Percentiles rank a stretch among this genome's conserved stretches.
Evolutionary conservation across 2,113 vertebrate genomes (phyloP).

Genomic region (Misgurnus anguillicaudatus): DNA sequence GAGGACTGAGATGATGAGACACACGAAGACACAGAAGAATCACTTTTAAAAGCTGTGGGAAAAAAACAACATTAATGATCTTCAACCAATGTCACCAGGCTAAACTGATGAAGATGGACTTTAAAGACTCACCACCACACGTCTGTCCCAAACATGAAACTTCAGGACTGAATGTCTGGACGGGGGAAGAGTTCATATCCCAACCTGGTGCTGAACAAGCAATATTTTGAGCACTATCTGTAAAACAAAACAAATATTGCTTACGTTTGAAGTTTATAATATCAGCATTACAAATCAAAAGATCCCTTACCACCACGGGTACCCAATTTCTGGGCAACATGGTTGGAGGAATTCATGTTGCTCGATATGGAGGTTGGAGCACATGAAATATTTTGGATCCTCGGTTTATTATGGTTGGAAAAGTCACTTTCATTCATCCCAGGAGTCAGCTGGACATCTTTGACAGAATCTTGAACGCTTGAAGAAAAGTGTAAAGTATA

Average conservation of each 20-base stretch:
- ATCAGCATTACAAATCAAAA: not conserved
- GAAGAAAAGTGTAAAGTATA: not conserved
- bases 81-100: not conserved
- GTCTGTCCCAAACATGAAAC: not conserved
- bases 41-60: constrained; percentile 27
- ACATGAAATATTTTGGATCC: constrained; percentile 22
- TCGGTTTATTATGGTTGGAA: constrained; percentile 16
- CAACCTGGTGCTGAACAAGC: not conserved
- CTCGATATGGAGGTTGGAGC: not conserved
- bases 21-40: not conserved
- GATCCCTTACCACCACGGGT: not conserved
- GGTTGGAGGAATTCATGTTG: not conserved
- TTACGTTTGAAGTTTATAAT: not conserved
- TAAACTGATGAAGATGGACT: not conserved
- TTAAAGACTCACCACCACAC: not conserved
- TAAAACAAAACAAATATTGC: not conserved
- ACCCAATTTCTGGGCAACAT: not conserved
- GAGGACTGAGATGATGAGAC: not conserved
- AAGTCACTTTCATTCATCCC: constrained; percentile 36
- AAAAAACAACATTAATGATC: not conserved
- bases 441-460: not conserved
- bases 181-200: not conserved
- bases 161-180: not conserved
- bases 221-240: too few relatives aligned
- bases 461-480: constrained; percentile 10